Evolutionary conservation across 2,113 vertebrate species (phyloP).

Genomic region (Chroicocephalus ridibundus): DNA sequence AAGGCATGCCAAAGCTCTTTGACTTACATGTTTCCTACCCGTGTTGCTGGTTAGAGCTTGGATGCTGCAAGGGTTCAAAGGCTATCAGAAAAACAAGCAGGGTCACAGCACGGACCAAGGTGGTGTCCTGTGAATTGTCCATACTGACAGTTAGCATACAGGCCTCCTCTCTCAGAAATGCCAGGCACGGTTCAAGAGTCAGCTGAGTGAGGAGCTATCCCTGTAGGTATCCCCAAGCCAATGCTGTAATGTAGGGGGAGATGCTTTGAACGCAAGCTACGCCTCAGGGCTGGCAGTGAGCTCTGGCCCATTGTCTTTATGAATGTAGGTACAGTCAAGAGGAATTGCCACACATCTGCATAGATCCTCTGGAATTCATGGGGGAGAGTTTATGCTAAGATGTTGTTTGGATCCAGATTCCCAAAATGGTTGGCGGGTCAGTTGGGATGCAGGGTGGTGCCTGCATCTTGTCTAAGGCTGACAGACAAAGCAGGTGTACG

Average conservation of each 20-base stretch:
- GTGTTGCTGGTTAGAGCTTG: neutral
- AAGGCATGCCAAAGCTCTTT: neutral
- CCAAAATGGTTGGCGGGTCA: neutral
- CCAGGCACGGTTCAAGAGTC: neutral
- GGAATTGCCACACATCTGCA: neutral
- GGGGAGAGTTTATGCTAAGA: neutral
- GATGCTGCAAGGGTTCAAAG: neutral
- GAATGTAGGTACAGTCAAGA: neutral
- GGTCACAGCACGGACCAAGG: neutral
- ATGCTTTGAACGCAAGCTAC: neutral
- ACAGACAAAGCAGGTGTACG: neutral
- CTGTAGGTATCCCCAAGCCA: neutral
- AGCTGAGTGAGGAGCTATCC: fast-evolving
- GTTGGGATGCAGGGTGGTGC: neutral
- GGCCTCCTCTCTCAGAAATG: neutral
- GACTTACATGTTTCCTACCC: neutral
- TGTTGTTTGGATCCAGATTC: neutral
- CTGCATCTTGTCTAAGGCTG: neutral
- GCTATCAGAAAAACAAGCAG: neutral
- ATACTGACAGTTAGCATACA: neutral
- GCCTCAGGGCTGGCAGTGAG: neutral
- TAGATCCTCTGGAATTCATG: neutral
- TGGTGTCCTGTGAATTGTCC: neutral
- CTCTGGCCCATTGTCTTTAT: neutral
- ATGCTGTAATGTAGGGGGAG: neutral